A percentile compares a stretch with the other conserved stretches of the same genome.
phyloP scores from a whole-genome alignment of 2,888 invertebrate genomes.

The Polia nebulosa region DNA sequence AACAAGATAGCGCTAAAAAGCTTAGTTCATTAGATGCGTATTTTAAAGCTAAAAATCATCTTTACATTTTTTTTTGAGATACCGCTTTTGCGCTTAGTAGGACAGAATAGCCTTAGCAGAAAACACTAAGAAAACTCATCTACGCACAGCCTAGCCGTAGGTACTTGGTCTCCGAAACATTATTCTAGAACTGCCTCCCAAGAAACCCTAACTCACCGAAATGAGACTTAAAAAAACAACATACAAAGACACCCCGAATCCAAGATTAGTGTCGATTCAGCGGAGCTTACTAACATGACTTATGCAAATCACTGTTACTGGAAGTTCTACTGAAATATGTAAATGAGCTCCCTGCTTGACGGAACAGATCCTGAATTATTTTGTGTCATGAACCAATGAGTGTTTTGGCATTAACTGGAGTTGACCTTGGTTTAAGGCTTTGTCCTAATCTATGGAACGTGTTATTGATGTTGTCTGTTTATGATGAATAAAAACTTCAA shows the following conservation, averaged over 20 bases:
- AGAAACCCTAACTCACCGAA: constrained; percentile 8
- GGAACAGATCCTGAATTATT: constrained; percentile 61
- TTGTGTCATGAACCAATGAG: constrained; percentile 61
- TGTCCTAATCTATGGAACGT: constrained; percentile 31
- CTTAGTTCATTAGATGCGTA: too few species aligned
- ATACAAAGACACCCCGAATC: constrained; percentile 53
- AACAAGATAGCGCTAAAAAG: too few species aligned
- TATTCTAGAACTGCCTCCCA: background rate
- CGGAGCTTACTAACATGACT: constrained; percentile 67
- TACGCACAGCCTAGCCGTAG: background rate
- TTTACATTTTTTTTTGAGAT: too few species aligned
- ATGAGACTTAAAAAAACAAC: constrained; percentile 31
- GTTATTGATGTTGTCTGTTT: constrained; percentile 12
- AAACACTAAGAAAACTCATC: background rate
- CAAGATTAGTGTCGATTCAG: constrained; percentile 61
- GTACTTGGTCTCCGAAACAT: too few species aligned
- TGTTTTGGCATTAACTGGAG: constrained; percentile 56
- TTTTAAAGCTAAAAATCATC: too few species aligned
- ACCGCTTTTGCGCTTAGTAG: background rate
- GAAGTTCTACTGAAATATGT: constrained; percentile 65
- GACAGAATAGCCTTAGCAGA: background rate
- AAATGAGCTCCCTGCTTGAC: constrained; percentile 60
- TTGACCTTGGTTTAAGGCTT: constrained; percentile 49
- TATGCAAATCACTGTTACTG: constrained; percentile 70
- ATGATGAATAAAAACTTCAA: too few species aligned